Percentiles rank a stretch among this genome's conserved stretches.
phyloP scores from a whole-genome alignment of 2,888 invertebrate species.

The Hesperia comma region DNA sequence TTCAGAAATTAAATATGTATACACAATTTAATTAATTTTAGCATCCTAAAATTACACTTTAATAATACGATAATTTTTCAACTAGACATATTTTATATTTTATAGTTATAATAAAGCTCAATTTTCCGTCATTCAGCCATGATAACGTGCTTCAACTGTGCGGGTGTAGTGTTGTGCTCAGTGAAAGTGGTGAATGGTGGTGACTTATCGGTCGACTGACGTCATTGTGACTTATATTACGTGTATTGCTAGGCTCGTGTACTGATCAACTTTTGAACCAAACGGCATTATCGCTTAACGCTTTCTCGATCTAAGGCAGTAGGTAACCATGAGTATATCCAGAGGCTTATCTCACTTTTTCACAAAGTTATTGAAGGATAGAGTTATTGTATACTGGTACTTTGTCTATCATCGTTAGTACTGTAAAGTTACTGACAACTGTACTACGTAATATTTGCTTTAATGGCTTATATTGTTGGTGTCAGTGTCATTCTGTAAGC shows the following conservation, averaged over 20 bases:
- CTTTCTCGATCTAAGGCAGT: slow-evolving; percentile 1
- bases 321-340: background rate
- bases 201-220: background rate
- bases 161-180: no score
- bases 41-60: no score
- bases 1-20: no score
- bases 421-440: background rate
- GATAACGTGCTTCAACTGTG: no score
- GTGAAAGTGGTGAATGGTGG: background rate
- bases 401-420: background rate
- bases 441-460: background rate
- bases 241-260: background rate
- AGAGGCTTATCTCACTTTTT: background rate
- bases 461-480: background rate
- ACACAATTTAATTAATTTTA: no score
- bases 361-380: background rate
- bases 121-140: no score
- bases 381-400: background rate
- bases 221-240: background rate
- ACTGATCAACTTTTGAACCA: background rate
- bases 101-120: no score
- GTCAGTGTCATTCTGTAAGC: background rate
- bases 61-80: no score
- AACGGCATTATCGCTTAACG: background rate
- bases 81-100: no score